Evolutionary conservation across 1,140 invertebrate species (phyloP).

Genomic region (Linepithema humile): DNA sequence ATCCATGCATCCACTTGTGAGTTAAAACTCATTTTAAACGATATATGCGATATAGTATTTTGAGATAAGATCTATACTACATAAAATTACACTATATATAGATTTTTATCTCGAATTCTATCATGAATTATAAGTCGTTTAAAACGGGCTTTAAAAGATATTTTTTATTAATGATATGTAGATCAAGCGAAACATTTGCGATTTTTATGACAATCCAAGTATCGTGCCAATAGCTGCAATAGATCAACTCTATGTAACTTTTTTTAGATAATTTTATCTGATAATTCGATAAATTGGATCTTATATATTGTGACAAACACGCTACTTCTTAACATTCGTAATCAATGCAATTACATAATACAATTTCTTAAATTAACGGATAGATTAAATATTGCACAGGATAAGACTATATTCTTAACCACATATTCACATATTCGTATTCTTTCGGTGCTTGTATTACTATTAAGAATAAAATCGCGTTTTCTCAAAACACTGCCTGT

Average conservation of each 20-base stretch:
- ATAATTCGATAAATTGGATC: background rate
- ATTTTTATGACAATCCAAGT: background rate
- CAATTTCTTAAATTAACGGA: background rate
- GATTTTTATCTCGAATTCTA: too few relatives aligned
- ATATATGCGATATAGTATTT: too few relatives aligned
- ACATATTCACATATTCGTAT: too few relatives aligned
- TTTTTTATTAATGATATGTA: background rate
- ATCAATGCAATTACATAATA: slow-evolving; percentile 1
- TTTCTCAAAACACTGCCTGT: slow-evolving; percentile 67
- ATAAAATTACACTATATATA: too few relatives aligned
- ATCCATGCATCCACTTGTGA: background rate
- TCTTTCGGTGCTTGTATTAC: slow-evolving; percentile 19
- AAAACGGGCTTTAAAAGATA: too few relatives aligned
- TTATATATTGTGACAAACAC: background rate
- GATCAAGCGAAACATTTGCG: background rate
- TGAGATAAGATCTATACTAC: too few relatives aligned
- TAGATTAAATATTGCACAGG: background rate
- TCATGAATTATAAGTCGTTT: too few relatives aligned
- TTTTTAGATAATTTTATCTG: background rate
- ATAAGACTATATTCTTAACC: too few relatives aligned
- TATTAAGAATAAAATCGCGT: slow-evolving; percentile 17
- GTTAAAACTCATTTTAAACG: too few relatives aligned
- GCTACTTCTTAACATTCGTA: background rate
- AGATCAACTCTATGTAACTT: background rate
- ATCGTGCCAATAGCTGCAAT: background rate